phyloP scores from a whole-genome alignment of 2,797 vertebrate species.

The Chelidonichthys spinosus region DNA sequence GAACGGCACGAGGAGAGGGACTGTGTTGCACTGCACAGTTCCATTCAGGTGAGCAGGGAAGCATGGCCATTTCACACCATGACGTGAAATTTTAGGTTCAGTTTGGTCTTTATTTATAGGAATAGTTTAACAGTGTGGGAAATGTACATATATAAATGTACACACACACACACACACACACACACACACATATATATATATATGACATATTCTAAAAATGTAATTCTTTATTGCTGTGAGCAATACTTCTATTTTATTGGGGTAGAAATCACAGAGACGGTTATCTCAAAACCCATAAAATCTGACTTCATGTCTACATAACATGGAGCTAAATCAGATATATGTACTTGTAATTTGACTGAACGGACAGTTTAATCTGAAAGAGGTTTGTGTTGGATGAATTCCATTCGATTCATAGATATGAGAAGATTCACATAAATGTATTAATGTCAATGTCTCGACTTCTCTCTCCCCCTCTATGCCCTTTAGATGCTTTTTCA shows the following conservation, averaged over 20 bases:
- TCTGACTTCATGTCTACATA: not conserved
- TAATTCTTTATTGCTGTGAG: not conserved
- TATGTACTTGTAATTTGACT: not conserved
- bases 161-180: too few species aligned
- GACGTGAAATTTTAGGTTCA: not conserved
- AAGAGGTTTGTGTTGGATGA: slow-evolving; percentile 8
- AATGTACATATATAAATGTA: too few species aligned
- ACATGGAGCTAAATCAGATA: not conserved
- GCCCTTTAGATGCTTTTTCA: slow-evolving; percentile 65
- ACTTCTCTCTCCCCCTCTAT: slow-evolving; percentile 19
- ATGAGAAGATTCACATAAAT: not conserved
- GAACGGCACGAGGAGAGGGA: slow-evolving; percentile 81
- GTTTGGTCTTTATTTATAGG: not conserved
- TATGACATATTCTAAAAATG: not conserved
- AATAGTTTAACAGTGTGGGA: not conserved
- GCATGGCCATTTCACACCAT: not conserved
- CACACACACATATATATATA: too few species aligned
- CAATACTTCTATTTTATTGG: not conserved
- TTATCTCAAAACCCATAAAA: slow-evolving; percentile 2
- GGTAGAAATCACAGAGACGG: not conserved
- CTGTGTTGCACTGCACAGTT: slow-evolving; percentile 85
- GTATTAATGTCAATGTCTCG: slow-evolving; percentile 20
- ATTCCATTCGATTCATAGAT: not conserved
- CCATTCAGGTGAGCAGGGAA: slow-evolving; percentile 72
- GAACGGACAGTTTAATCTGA: not conserved